Percentiles rank a stretch among this genome's conserved stretches.
Conservation (phyloP, 2,797 vertebrate species). For the Eulemur coronatus region DNA sequence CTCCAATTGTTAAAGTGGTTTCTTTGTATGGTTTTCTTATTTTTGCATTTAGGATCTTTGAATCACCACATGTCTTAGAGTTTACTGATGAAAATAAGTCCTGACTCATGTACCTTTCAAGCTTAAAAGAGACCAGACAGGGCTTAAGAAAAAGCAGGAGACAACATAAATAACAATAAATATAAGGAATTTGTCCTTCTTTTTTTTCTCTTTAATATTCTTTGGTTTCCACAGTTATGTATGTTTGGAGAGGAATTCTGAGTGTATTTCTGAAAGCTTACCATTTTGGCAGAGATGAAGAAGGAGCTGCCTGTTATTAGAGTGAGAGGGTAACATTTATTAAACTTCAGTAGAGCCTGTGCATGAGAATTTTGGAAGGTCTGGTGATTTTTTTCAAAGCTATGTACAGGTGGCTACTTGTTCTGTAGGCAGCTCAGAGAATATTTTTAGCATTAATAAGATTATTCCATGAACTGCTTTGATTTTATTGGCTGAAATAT, state of each 20-base stretch:
- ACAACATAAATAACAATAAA: not conserved
- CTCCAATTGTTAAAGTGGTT: not conserved
- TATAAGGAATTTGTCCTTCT: not conserved
- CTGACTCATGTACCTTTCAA: not conserved
- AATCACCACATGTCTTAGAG: not conserved
- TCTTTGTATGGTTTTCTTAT: not conserved
- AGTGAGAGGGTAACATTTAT: not conserved
- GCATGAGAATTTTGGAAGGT: constrained; percentile 11
- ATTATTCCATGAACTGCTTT: not conserved
- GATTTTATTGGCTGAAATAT: not conserved
- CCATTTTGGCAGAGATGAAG: not conserved
- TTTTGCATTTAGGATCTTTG: not conserved
- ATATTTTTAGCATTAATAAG: constrained; percentile 23
- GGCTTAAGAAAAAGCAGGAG: not conserved
- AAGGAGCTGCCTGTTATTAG: not conserved
- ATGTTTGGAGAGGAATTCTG: not conserved
- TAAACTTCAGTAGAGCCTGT: not conserved
- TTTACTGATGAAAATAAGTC: constrained; percentile 7
- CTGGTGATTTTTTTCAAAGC: not conserved
- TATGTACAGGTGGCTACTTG: not conserved
- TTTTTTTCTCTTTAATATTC: not conserved
- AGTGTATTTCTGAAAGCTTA: not conserved
- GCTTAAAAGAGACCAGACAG: not conserved
- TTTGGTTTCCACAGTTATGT: not conserved
- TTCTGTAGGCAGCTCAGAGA: not conserved